phyloP scores from a whole-genome alignment of 1,140 invertebrate species.

The Drosophila elegans region DNA sequence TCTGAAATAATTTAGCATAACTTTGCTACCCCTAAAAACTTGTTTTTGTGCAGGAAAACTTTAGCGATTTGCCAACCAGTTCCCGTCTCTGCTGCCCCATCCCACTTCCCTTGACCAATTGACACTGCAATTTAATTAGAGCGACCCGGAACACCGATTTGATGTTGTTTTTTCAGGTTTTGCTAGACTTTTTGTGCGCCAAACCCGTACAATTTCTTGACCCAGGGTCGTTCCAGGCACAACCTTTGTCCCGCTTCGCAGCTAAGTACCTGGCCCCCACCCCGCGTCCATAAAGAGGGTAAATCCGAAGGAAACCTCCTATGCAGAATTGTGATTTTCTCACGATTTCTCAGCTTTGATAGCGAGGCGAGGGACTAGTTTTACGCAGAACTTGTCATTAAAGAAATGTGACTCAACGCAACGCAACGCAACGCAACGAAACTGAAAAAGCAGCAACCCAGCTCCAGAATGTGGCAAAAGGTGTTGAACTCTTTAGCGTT shows the following conservation, averaged over 20 bases:
- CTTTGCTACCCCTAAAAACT: slow-evolving; percentile 44
- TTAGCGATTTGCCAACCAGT: slow-evolving; percentile 43
- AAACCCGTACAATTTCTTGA: slow-evolving; percentile 58
- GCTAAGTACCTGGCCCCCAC: slow-evolving; percentile 36
- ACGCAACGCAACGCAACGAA: background rate
- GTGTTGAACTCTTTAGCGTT: slow-evolving; percentile 75
- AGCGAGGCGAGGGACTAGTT: slow-evolving; percentile 62
- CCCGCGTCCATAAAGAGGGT: slow-evolving; percentile 13
- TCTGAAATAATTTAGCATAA: slow-evolving; percentile 25
- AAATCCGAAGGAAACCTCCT: slow-evolving; percentile 44
- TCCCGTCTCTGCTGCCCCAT: slow-evolving; percentile 6
- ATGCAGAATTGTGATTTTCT: slow-evolving; percentile 72
- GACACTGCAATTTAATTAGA: slow-evolving; percentile 81
- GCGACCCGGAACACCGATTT: slow-evolving; percentile 71
- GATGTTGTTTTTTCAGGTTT: slow-evolving; percentile 70
- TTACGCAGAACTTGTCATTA: slow-evolving; percentile 75
- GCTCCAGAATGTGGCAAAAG: slow-evolving; percentile 52
- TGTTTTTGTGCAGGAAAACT: slow-evolving; percentile 36
- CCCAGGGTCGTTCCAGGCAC: slow-evolving; percentile 60
- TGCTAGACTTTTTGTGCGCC: slow-evolving; percentile 37
- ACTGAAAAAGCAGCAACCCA: background rate
- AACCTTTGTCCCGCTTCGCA: slow-evolving; percentile 74
- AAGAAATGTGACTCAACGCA: slow-evolving; percentile 51
- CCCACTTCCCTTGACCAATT: slow-evolving; percentile 53
- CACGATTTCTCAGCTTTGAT: slow-evolving; percentile 75